Evolutionary conservation across 2,113 vertebrate species (phyloP).

Genomic region (Centropristis striata): DNA sequence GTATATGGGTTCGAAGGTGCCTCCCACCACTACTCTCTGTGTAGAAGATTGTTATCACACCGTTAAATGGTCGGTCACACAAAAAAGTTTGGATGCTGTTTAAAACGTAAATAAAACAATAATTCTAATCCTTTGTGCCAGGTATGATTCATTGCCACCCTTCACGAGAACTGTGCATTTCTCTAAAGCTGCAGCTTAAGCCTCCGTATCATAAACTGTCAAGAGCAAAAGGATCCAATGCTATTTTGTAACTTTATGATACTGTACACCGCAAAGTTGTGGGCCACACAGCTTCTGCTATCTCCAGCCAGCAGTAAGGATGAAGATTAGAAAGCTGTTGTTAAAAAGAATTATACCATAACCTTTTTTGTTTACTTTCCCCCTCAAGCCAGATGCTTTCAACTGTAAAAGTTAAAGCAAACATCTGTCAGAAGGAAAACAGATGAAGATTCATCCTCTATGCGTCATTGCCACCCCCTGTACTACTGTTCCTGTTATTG

Average conservation of each 20-base stretch:
- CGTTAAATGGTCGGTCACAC: no score
- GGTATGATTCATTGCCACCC: background rate
- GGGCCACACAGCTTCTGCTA: background rate
- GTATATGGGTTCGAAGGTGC: no score
- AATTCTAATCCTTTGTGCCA: no score
- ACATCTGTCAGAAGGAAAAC: conserved; percentile 36
- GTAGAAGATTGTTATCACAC: no score
- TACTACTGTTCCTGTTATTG: conserved; percentile 25
- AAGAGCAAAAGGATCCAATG: background rate
- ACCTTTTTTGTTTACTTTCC: conserved; percentile 28
- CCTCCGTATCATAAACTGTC: background rate
- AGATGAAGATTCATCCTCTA: conserved; percentile 14
- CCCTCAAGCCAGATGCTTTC: conserved; percentile 19
- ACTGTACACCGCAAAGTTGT: background rate
- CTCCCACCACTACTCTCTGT: no score
- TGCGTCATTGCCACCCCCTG: background rate
- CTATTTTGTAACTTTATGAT: background rate
- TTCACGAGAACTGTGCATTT: no score
- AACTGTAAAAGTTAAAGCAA: conserved; percentile 18
- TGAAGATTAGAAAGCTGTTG: background rate
- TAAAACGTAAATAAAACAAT: no score
- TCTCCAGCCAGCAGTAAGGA: no score
- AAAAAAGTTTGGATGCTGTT: no score
- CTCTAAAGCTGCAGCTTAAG: background rate
- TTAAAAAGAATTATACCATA: conserved; percentile 13